A percentile compares a stretch with the other conserved stretches of the same genome.
phyloP scores from a whole-genome alignment of 2,888 invertebrate genomes.

The Yponomeuta sedellus region DNA sequence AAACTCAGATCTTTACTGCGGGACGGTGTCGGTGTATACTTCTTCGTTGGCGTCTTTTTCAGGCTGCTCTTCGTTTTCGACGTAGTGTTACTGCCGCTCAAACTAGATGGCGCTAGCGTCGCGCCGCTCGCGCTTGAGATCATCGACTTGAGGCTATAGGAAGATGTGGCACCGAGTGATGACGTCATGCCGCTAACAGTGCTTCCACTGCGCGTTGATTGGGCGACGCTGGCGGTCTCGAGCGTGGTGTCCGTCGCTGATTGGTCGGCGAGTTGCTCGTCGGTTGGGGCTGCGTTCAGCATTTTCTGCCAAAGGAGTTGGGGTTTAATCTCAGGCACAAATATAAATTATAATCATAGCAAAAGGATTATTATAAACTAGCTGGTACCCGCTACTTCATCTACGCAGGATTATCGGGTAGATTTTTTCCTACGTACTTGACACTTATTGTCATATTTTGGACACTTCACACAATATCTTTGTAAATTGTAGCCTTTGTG shows the following conservation, averaged over 20 bases:
- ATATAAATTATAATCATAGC: too few relatives aligned
- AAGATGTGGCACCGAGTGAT: constrained; percentile 59
- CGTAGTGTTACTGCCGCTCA: constrained; percentile 57
- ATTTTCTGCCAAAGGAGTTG: constrained; percentile 49
- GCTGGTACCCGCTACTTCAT: too few relatives aligned
- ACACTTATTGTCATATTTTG: too few relatives aligned
- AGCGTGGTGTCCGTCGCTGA: constrained; percentile 40
- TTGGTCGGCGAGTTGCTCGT: constrained; percentile 56
- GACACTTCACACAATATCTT: too few relatives aligned
- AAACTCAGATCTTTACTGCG: constrained; percentile 45
- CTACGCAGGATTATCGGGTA: too few relatives aligned
- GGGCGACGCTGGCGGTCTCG: constrained; percentile 55
- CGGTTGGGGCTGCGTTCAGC: constrained; percentile 62
- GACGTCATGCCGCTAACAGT: constrained; percentile 52
- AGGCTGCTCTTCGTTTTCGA: constrained; percentile 64
- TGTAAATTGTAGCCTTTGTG: too few relatives aligned
- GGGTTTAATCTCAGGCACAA: not conserved
- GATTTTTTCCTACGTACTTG: too few relatives aligned
- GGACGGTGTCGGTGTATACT: constrained; percentile 41
- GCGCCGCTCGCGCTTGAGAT: constrained; percentile 54
- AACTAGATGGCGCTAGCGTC: constrained; percentile 59
- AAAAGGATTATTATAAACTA: too few relatives aligned
- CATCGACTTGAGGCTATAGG: constrained; percentile 61
- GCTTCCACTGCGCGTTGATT: constrained; percentile 50
- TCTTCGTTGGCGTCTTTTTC: constrained; percentile 62